Percentiles rank a stretch among this genome's conserved stretches.
These are phyloP conservation scores for Procambarus virginalis DNA, from an alignment of 1,140 invertebrate species.

Conservation along the genomic window DNA sequence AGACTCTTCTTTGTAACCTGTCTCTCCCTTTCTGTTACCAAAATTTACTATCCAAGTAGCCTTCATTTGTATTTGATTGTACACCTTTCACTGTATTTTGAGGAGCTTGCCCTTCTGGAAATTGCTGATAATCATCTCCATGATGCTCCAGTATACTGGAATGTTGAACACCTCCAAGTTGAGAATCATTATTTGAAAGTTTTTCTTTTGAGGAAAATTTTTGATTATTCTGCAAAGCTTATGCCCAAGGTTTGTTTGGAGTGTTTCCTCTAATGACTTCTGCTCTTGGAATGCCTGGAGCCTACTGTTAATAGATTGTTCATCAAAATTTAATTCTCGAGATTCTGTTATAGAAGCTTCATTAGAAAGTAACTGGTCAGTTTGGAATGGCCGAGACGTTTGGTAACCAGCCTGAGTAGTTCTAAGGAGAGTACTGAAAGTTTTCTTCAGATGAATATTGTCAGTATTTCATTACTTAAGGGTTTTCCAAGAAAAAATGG, in stretches of 20 bases:
- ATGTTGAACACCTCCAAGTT: not conserved
- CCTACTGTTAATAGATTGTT: not conserved
- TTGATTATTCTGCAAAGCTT: not conserved
- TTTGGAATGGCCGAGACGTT: not conserved
- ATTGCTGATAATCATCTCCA: not conserved
- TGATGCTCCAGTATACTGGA: not conserved
- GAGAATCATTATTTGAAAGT: not conserved
- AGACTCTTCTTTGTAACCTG: not conserved
- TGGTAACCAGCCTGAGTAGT: not conserved
- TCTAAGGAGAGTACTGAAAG: not conserved
- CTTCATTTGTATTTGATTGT: not conserved
- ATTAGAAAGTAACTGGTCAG: not conserved
- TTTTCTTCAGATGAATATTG: not conserved
- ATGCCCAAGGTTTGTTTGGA: not conserved
- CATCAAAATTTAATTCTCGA: not conserved
- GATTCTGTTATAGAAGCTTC: not conserved
- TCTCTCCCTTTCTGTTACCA: not conserved
- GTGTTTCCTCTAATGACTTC: not conserved
- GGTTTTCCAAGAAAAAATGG: not conserved
- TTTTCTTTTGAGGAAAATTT: not conserved
- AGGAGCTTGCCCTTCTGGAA: not conserved
- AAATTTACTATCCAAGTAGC: not conserved
- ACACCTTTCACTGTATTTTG: not conserved
- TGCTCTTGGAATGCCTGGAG: not conserved
- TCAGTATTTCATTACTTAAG: not conserved